Base-by-base conservation (phyloP, 1,140 invertebrate genomes). In the Drosophila nannoptera region DNA sequence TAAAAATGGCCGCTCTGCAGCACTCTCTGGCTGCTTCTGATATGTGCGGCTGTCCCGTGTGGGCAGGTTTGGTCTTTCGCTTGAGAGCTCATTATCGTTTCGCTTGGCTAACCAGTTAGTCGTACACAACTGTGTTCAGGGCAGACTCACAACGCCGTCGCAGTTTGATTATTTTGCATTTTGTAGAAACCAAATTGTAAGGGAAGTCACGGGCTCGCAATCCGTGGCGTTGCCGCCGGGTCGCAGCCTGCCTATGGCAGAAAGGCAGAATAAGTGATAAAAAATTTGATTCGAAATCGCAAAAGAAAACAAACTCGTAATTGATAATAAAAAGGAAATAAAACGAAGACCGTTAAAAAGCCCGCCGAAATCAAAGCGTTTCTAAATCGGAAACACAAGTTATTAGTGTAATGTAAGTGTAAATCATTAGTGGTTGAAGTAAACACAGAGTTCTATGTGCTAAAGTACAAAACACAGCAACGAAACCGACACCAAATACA, bases 31-130 rank as follows among this genome's bases (percentile, higher is more conserved):
- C 66, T 77, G 72, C 64, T 38, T 69, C 60, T 69, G 9, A 58
- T 48, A 33, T 69, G 52, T 53, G 22, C 60, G 45, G 32, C 58
- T 50, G 35, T 45, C 53, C 46, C 56, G 60, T 69, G 64, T 77
- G 78, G 74, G 74, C 77, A 77, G 71, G 73, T 60, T 62, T 83
- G 70, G 81, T 88, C 81, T 88, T 88, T 88, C 87, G 87, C 87
- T 75, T 88, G 87, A 88, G 87, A 87, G 87, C 86, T 88, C 87
- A 88, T 88, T 88, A 88, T 69, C 87, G 87, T 88, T 88, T 88
- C 87, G 87, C 87, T 87, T 88, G 81, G 87, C 87, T 88, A 87
- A 86, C 78, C 75, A 78, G 83, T 83, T 87, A 73, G 82, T 75
- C 75, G 73, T 75, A 67, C 49, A 56, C 66, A 66, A 69, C 74